phyloP scores from a whole-genome alignment of 2,113 vertebrate species.

The Muntiacus muntjak region DNA sequence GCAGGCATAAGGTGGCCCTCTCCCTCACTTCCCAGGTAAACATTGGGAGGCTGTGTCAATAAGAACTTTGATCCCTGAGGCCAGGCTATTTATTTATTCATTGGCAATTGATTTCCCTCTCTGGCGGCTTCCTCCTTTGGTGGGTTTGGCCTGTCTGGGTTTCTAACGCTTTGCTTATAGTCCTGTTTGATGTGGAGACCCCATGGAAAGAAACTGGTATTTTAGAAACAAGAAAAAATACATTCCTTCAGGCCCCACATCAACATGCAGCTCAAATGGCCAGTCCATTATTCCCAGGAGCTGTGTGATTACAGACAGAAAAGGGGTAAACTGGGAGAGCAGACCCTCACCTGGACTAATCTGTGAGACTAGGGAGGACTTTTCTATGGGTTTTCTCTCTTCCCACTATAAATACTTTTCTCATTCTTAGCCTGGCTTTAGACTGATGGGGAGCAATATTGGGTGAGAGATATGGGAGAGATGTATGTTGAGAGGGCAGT shows the following conservation, averaged over 20 bases:
- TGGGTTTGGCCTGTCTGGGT: neutral
- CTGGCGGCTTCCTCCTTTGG: neutral
- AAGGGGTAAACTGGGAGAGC: neutral
- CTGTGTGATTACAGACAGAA: neutral
- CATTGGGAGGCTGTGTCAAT: constrained; percentile 33
- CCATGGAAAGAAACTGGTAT: neutral
- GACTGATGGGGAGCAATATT: neutral
- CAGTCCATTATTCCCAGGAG: neutral
- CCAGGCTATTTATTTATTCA: constrained; percentile 34
- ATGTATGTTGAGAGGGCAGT: neutral
- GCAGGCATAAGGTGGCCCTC: neutral
- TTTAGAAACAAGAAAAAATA: constrained; percentile 16
- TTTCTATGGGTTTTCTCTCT: neutral
- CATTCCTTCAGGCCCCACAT: neutral
- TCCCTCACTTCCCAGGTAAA: constrained; percentile 1
- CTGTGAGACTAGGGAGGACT: neutral
- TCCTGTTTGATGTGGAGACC: neutral
- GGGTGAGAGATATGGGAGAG: neutral
- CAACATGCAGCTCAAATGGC: neutral
- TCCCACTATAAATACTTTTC: neutral
- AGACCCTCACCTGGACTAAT: neutral
- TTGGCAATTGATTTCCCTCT: neutral
- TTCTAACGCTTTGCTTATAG: neutral
- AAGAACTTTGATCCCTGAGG: constrained; percentile 56
- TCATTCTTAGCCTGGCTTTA: neutral